Conservation (phyloP, 2,113 vertebrate species). For the Athene noctua region DNA sequence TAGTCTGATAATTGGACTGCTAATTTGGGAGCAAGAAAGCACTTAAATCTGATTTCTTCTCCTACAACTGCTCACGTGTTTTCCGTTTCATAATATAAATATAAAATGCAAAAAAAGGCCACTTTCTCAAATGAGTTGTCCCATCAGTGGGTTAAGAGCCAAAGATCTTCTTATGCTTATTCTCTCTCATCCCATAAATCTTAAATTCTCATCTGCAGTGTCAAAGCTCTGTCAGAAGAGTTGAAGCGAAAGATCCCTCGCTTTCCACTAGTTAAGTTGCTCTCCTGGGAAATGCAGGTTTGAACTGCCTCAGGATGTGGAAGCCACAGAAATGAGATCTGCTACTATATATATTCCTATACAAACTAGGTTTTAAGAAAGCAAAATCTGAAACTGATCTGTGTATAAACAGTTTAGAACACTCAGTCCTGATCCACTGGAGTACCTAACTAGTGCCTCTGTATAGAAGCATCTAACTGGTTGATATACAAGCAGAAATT, state of each 20-base stretch:
- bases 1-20: neutral
- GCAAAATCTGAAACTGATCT: neutral
- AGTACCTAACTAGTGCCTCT: neutral
- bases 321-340: conserved; percentile 37
- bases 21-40: neutral
- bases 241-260: neutral
- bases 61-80: neutral
- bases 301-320: conserved; percentile 22
- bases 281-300: neutral
- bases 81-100: neutral
- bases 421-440: neutral
- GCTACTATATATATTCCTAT: neutral
- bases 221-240: neutral
- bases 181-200: neutral
- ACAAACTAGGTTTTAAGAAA: neutral
- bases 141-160: neutral
- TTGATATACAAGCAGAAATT: neutral
- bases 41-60: neutral
- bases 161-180: neutral
- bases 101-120: neutral
- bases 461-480: neutral
- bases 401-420: neutral
- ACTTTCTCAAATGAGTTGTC: neutral
- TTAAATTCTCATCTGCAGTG: neutral
- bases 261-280: neutral